Conservation (phyloP, 2,888 invertebrate species). For the Orchesellides sinensis region DNA sequence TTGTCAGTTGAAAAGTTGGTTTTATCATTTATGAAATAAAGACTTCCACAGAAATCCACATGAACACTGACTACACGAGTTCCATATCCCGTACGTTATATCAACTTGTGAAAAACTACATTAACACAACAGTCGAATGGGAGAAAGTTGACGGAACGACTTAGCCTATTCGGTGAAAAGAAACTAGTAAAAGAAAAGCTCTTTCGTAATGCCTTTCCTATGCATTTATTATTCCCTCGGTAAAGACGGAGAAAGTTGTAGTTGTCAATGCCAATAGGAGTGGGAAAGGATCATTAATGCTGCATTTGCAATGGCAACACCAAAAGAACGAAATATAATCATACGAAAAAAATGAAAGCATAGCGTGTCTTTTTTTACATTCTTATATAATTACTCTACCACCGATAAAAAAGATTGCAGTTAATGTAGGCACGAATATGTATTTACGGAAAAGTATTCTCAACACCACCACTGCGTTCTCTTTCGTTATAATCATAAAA, state of each 20-base stretch:
- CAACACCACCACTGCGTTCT: no score
- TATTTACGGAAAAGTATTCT: no score
- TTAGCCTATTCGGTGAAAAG: neutral
- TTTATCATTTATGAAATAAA: neutral
- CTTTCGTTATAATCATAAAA: no score
- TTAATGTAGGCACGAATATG: neutral
- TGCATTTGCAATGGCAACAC: neutral
- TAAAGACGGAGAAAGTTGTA: slow-evolving; percentile 18
- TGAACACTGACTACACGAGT: neutral
- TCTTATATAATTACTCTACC: no score
- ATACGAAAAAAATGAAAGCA: slow-evolving; percentile 20
- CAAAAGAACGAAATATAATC: neutral
- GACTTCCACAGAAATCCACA: neutral
- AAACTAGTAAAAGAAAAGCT: slow-evolving; percentile 1
- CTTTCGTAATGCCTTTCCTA: slow-evolving; percentile 24
- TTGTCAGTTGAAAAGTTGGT: slow-evolving; percentile 27
- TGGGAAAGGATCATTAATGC: slow-evolving; percentile 38
- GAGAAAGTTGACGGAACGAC: neutral
- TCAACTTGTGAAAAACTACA: neutral
- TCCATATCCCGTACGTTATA: no score
- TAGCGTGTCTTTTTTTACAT: no score
- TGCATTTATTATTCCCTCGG: slow-evolving; percentile 26
- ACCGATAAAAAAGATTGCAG: no score
- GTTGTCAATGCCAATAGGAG: slow-evolving; percentile 23
- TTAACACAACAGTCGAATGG: neutral